Conservation (phyloP, 2,797 vertebrate species). For the Craterocephalus amniculus region DNA sequence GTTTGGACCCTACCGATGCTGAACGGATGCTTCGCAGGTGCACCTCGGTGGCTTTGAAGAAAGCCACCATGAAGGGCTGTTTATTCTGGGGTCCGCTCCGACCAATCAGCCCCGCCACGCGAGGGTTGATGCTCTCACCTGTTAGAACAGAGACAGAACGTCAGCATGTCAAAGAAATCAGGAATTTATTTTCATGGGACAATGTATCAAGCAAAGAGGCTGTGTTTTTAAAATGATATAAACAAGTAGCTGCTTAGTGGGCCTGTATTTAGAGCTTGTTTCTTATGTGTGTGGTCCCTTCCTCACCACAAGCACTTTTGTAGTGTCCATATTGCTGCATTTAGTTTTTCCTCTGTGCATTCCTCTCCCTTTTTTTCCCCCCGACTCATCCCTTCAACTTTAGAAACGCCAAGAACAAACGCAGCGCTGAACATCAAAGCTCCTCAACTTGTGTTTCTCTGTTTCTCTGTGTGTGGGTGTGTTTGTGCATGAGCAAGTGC, state of each 20-base stretch:
- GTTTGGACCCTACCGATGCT: slow-evolving; percentile 80
- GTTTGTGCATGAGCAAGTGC: slow-evolving; percentile 27
- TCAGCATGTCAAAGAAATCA: slow-evolving; percentile 8
- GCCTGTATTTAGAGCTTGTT: slow-evolving; percentile 11
- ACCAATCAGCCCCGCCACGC: slow-evolving; percentile 91
- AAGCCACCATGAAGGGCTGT: slow-evolving; percentile 98
- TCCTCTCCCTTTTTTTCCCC: slow-evolving; percentile 35
- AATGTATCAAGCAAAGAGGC: not conserved
- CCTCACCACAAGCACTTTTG: slow-evolving; percentile 31
- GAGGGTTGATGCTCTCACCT: slow-evolving; percentile 96
- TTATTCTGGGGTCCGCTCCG: slow-evolving; percentile 95
- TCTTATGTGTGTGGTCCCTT: slow-evolving; percentile 33
- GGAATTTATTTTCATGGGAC: slow-evolving; percentile 1
- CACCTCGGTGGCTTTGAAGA: slow-evolving; percentile 97
- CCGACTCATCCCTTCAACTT: slow-evolving; percentile 25
- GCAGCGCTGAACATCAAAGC: slow-evolving; percentile 60
- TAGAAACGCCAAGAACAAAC: slow-evolving; percentile 55
- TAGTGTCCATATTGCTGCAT: slow-evolving; percentile 6
- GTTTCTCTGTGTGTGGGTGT: slow-evolving; percentile 42
- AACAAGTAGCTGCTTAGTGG: slow-evolving; percentile 14
- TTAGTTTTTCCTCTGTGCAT: slow-evolving; percentile 47
- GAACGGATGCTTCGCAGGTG: slow-evolving; percentile 96
- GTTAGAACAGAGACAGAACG: slow-evolving; percentile 59
- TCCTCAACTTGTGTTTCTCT: slow-evolving; percentile 23
- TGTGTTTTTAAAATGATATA: slow-evolving; percentile 24